Percentiles rank a stretch among this genome's conserved stretches.
Conservation (phyloP, 37 sponge, comb jelly and placozoan species). For the Beroe ovata region DNA sequence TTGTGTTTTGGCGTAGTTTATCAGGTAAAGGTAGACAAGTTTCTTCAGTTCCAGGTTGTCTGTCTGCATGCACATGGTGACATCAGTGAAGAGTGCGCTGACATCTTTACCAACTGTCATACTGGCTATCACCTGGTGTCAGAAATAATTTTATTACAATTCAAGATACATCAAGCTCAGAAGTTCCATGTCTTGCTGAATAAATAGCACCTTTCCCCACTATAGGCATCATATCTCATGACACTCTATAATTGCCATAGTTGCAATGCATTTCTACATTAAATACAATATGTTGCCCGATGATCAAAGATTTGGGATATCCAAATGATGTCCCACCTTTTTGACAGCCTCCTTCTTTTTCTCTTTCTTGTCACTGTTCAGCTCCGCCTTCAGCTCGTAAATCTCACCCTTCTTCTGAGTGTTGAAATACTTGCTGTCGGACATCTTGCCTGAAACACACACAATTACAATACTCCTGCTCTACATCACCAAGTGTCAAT, state of each 20-base stretch:
- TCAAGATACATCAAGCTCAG: too few relatives aligned
- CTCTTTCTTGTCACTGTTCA: conserved; percentile 90
- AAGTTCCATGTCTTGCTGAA: too few relatives aligned
- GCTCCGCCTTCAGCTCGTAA: conserved; percentile 93
- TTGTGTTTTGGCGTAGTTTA: conserved; percentile 99
- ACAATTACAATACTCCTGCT: conserved; percentile 5
- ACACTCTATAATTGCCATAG: too few relatives aligned
- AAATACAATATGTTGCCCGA: too few relatives aligned
- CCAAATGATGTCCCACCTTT: too few relatives aligned
- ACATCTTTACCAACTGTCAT: conserved; percentile 99
- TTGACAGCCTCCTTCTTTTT: conserved; percentile 97
- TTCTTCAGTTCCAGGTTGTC: conserved; percentile 97
- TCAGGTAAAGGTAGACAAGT: conserved; percentile 92
- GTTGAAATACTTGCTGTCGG: conserved; percentile 95
- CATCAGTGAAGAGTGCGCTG: conserved; percentile 86
- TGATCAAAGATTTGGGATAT: too few relatives aligned
- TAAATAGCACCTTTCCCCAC: too few relatives aligned
- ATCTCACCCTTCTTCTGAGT: conserved; percentile 99
- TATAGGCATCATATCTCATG: too few relatives aligned
- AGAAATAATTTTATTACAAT: not conserved
- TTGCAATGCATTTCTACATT: too few relatives aligned
- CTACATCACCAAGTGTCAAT: not conserved
- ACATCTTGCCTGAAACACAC: conserved; percentile 71
- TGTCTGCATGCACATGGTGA: conserved; percentile 98
- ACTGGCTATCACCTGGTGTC: conserved; percentile 82